phyloP scores from a whole-genome alignment of 2,888 invertebrate genomes.

The Criorhina ranunculi region DNA sequence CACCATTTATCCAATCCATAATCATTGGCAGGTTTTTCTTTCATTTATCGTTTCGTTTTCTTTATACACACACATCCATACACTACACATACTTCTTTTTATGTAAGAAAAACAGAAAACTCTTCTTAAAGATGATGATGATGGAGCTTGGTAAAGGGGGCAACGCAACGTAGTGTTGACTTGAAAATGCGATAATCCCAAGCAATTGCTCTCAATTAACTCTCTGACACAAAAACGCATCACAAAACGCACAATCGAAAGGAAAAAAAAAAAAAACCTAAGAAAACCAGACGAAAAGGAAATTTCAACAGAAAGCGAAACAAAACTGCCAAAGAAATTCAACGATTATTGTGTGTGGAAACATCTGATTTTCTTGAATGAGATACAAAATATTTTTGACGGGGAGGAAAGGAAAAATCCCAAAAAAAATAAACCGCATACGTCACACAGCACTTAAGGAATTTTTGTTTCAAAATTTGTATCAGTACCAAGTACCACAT shows the following conservation, averaged over 20 bases:
- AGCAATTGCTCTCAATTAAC: constrained; percentile 73
- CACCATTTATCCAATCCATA: constrained; percentile 26
- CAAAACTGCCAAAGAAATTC: constrained; percentile 7
- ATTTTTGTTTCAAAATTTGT: constrained; percentile 12
- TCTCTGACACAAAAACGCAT: constrained; percentile 52
- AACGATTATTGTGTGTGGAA: constrained; percentile 16
- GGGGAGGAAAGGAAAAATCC: not conserved
- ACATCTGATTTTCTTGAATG: constrained; percentile 29
- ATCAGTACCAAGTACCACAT: no score
- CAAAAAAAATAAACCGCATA: constrained; percentile 4
- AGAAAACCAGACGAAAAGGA: constrained; percentile 30
- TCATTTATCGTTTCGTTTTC: constrained; percentile 8
- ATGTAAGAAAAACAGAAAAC: constrained; percentile 52
- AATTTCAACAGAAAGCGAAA: constrained; percentile 37
- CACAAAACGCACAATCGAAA: constrained; percentile 65
- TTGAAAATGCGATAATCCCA: constrained; percentile 72
- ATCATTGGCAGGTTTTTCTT: constrained; percentile 44
- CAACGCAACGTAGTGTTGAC: not conserved
- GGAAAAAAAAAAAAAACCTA: constrained; percentile 46
- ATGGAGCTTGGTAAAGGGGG: not conserved
- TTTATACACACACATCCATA: constrained; percentile 20
- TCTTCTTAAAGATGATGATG: constrained; percentile 50
- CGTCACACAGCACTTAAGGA: constrained; percentile 6
- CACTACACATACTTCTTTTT: constrained; percentile 32
- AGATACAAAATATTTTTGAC: not conserved